Evolutionary conservation across 2,888 invertebrate genomes (phyloP), one percentile per base, ranked within the genome.

Genomic region (Dicycla oo): DNA sequence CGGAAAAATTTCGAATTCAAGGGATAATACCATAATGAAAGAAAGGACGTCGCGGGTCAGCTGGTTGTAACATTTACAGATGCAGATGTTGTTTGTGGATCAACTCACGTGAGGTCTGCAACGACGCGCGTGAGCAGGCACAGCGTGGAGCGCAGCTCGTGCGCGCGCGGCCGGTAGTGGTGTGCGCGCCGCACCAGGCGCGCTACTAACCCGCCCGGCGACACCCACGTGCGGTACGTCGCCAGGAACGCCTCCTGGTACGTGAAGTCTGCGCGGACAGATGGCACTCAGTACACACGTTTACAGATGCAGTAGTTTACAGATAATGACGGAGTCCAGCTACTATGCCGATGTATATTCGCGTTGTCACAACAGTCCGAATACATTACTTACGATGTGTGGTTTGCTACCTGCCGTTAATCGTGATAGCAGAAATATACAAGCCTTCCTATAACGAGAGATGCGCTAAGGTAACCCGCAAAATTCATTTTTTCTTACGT

Each of bases 231-330:
- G 86, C 99, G 97, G 95, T 99, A 99, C 76, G 99, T 99, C 69
- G 99, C 99, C 86, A 99, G 97, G 96, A 99, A 99, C 81, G 99
- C 99, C 96, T 99, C 99, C 96, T 99, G 99, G 95, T 98, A 99
- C 93, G 98, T 97, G 94, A 99, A 98, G 94, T 98, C 98, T 98
- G 96, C 75, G 77, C 85, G 79, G 73, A 79, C 84, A 87, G 54
- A 7, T 3, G 2, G 0, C 56, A 49, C 56, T 73, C 58, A 67
- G 30, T 65, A 72, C 49, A 40, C 13, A 43, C 23, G 8, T 2
- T n/a, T 34, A 15, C 13, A 26, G 38, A 11, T 20, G n/a, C 6
- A 54, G 2, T 1, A 13, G 23, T 57, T 45, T 58, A 69, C 75
- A 80, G 66, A 34, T 67, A 40, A 61, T 47, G 47, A 26, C 2